These are phyloP conservation scores for Danio jaintianensis DNA, from an alignment of 2,797 vertebrate genomes.

Conservation along the genomic window DNA sequence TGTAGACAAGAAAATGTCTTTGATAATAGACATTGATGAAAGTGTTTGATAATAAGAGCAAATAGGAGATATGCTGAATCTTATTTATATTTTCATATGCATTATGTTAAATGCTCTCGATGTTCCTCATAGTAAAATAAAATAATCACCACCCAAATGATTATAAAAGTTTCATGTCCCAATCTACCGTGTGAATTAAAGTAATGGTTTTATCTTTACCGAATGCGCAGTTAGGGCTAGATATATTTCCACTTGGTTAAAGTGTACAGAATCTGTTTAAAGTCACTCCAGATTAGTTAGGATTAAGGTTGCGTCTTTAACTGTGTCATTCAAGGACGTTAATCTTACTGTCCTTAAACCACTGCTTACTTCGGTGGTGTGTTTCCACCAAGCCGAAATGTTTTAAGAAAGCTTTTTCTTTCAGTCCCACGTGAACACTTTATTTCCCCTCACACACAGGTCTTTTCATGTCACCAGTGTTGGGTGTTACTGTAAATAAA, in stretches of 20 bases:
- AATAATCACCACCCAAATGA: no score
- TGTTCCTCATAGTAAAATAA: no score
- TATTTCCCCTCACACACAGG: no score
- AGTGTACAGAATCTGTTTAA: slow-evolving; percentile 28
- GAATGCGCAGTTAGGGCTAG: not conserved
- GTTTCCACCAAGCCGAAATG: not conserved
- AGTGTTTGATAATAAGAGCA: not conserved
- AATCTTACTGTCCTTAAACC: slow-evolving; percentile 25
- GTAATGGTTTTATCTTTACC: not conserved
- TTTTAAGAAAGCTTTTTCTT: not conserved
- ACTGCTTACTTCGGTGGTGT: not conserved
- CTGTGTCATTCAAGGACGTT: not conserved
- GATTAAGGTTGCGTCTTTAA: slow-evolving; percentile 14
- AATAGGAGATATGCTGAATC: not conserved
- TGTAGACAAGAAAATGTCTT: slow-evolving; percentile 23
- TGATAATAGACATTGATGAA: not conserved
- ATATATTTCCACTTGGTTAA: not conserved
- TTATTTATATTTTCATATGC: no score
- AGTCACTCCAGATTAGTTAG: not conserved
- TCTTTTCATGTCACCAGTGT: no score
- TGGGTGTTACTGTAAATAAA: no score
- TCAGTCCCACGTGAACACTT: not conserved
- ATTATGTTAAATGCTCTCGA: no score
- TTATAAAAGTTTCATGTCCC: no score
- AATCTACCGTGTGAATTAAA: not conserved